Conservation (phyloP, 2,113 vertebrate species). For the Narcine bancroftii region DNA sequence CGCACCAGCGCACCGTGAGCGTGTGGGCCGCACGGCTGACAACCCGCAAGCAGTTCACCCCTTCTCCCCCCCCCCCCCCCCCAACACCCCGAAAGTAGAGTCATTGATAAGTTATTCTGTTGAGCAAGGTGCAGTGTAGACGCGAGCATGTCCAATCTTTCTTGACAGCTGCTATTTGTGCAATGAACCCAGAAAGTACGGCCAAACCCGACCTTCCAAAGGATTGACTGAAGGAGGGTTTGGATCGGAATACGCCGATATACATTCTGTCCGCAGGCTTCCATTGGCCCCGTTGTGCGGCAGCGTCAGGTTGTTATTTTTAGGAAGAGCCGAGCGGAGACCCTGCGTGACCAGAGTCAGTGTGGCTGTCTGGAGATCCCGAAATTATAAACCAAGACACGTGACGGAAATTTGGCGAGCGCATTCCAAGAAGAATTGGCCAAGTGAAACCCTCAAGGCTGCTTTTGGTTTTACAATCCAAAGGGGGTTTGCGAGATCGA, state of each 20-base stretch:
- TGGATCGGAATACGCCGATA: too few species aligned
- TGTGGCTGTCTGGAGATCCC: background rate
- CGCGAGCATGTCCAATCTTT: background rate
- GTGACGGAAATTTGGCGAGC: slow-evolving; percentile 9
- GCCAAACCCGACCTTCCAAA: too few species aligned
- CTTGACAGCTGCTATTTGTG: too few species aligned
- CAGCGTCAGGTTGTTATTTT: background rate
- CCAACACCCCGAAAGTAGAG: too few species aligned
- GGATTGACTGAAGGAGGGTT: background rate
- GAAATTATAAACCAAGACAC: background rate
- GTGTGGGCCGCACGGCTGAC: too few species aligned
- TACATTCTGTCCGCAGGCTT: too few species aligned
- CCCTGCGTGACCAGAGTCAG: background rate
- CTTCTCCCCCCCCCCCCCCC: too few species aligned
- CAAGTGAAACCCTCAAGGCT: slow-evolving; percentile 27
- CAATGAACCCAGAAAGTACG: too few species aligned
- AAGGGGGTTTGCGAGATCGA: background rate
- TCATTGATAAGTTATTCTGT: too few species aligned
- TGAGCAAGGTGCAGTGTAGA: background rate
- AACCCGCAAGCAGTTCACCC: background rate
- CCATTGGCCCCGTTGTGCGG: background rate
- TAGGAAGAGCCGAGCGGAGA: background rate
- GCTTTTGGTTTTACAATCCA: slow-evolving; percentile 14
- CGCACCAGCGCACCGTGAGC: background rate
- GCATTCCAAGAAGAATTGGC: slow-evolving; percentile 27